phyloP scores from a whole-genome alignment of 2,888 invertebrate genomes.

The Trachelus troglodyta region DNA sequence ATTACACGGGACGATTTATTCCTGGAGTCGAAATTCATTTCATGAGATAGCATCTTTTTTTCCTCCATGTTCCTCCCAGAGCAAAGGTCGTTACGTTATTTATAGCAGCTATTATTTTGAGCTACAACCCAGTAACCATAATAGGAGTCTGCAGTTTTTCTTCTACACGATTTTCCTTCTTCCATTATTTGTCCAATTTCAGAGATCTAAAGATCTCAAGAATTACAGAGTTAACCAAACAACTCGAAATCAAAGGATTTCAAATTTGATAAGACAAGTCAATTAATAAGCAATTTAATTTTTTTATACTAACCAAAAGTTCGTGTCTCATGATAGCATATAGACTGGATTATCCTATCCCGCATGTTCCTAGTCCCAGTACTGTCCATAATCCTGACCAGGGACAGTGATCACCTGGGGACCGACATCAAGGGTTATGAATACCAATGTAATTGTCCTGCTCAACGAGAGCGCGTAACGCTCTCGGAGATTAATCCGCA shows the following conservation, averaged over 20 bases:
- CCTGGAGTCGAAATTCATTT: not conserved
- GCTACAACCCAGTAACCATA: not conserved
- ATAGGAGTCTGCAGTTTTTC: not conserved
- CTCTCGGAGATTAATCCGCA: constrained; percentile 22
- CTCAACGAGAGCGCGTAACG: constrained; percentile 17
- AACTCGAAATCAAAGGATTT: not conserved
- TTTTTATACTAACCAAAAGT: not conserved
- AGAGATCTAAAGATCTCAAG: not conserved
- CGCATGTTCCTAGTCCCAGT: not conserved
- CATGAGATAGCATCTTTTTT: not conserved
- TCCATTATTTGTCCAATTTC: not conserved
- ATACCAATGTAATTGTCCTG: constrained; percentile 35
- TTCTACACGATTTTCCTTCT: not conserved
- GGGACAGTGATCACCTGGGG: not conserved
- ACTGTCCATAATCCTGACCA: not conserved
- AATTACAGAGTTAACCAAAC: not conserved
- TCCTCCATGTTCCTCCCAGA: not conserved
- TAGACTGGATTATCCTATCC: not conserved
- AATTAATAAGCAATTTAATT: not conserved
- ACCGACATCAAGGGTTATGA: constrained; percentile 25
- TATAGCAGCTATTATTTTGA: not conserved
- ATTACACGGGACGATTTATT: not conserved
- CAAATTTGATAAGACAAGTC: not conserved
- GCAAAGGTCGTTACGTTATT: not conserved
- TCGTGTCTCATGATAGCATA: not conserved